These are phyloP conservation scores for Forbesichthys papilliferus DNA, from an alignment of 2,113 vertebrate species.

Conservation along the genomic window DNA sequence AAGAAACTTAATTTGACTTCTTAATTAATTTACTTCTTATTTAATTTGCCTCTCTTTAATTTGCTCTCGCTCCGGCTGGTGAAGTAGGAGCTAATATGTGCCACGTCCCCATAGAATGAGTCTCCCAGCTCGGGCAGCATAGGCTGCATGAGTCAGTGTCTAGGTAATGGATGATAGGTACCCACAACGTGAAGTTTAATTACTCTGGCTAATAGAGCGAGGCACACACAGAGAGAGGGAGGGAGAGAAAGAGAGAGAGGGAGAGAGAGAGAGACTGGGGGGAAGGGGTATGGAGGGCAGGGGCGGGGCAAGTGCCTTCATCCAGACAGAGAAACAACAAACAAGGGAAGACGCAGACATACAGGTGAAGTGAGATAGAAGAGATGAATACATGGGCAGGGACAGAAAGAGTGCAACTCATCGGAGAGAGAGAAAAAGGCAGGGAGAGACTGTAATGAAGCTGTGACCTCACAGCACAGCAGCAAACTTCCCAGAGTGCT, in stretches of 20 bases:
- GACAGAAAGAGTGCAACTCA: neutral
- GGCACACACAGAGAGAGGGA: slow-evolving; percentile 4
- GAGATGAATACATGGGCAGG: neutral
- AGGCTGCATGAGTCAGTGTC: slow-evolving; percentile 33
- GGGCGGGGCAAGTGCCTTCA: slow-evolving; percentile 3
- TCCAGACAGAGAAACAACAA: slow-evolving; percentile 13
- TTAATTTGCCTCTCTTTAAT: neutral
- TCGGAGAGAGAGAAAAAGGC: slow-evolving; percentile 1
- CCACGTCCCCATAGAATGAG: slow-evolving; percentile 15
- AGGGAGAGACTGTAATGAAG: neutral
- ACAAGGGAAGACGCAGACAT: neutral
- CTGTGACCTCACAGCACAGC: neutral
- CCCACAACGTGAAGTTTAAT: slow-evolving; percentile 47
- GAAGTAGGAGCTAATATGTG: neutral
- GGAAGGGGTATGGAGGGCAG: neutral
- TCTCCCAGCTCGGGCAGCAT: slow-evolving; percentile 13
- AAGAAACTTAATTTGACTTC: too few relatives aligned
- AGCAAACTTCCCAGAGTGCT: neutral
- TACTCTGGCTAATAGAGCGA: slow-evolving; percentile 45
- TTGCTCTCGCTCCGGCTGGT: slow-evolving; percentile 1
- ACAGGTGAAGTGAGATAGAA: neutral
- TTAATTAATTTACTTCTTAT: neutral
- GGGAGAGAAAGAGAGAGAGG: neutral
- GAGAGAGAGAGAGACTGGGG: neutral
- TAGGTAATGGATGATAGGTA: slow-evolving; percentile 32